A percentile compares a stretch with the other conserved stretches of the same genome.
phyloP scores from a whole-genome alignment of 2,888 invertebrate genomes.

The Tetragonisca angustula region DNA sequence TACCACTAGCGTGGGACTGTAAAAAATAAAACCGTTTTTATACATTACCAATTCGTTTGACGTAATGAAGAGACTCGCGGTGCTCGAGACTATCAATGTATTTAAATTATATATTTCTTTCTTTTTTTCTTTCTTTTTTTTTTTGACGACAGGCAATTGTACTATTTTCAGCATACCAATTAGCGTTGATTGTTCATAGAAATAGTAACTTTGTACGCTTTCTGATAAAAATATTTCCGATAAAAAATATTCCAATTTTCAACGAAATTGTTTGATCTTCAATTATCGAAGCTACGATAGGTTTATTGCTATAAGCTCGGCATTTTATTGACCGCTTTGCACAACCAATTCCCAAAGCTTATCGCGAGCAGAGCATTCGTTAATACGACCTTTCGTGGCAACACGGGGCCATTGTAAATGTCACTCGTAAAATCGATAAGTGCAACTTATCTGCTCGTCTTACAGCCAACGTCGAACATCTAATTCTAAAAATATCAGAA shows the following conservation, averaged over 20 bases:
- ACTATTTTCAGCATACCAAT: neutral
- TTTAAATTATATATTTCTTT: neutral
- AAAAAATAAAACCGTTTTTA: constrained; percentile 80
- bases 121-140: neutral
- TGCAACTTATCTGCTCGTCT: neutral
- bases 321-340: constrained; percentile 34
- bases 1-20: constrained; percentile 89
- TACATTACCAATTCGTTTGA: neutral
- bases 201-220: neutral
- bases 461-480: neutral
- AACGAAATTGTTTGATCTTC: neutral
- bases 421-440: constrained; percentile 50
- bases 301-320: neutral
- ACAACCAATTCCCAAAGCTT: constrained; percentile 28
- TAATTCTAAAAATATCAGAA: neutral
- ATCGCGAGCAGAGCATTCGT: constrained; percentile 26
- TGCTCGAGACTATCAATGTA: neutral
- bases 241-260: too few species aligned
- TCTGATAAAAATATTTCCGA: neutral
- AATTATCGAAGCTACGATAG: neutral
- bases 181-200: neutral
- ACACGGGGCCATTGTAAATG: constrained; percentile 43
- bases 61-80: too few species aligned
- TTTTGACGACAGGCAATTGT: neutral
- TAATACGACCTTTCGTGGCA: constrained; percentile 36